phyloP scores from a whole-genome alignment of 1,140 invertebrate species.

The Holcopasites calliopsidis region DNA sequence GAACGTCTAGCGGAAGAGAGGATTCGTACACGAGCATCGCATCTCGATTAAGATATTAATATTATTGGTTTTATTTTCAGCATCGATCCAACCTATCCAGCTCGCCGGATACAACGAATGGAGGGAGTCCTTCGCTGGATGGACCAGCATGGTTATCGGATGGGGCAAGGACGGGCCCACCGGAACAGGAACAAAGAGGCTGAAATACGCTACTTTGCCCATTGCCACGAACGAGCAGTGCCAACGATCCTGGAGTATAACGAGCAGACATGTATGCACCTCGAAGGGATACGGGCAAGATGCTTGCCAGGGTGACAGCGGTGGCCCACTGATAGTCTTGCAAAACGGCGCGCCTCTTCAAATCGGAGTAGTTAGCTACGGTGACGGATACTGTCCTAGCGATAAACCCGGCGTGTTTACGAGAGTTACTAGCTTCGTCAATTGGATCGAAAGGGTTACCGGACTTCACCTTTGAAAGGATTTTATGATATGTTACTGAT shows the following conservation, averaged over 20 bases:
- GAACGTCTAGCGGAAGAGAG: background rate
- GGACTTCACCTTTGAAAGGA: background rate
- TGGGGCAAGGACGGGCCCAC: constrained; percentile 50
- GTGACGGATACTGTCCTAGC: constrained; percentile 59
- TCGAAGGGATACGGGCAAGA: constrained; percentile 23
- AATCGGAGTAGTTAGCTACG: constrained; percentile 64
- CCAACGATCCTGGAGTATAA: constrained; percentile 34
- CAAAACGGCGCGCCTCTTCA: constrained; percentile 40
- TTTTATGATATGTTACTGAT: background rate
- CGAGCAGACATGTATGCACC: constrained; percentile 54
- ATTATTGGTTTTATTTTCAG: background rate
- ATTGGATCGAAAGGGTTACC: constrained; percentile 34
- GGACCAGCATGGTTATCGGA: constrained; percentile 40
- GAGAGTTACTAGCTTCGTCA: constrained; percentile 17
- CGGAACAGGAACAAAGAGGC: background rate
- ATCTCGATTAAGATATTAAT: too few relatives aligned
- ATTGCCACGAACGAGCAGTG: constrained; percentile 55
- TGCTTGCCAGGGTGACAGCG: constrained; percentile 63
- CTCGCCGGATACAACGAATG: background rate
- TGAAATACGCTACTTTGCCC: constrained; percentile 52
- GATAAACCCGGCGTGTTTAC: constrained; percentile 56
- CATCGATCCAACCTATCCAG: background rate
- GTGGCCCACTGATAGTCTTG: constrained; percentile 54
- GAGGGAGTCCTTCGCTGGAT: background rate
- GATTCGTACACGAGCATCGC: too few relatives aligned